Conservation (phyloP, 2,888 invertebrate species). For the Hypolimnas misippus region DNA sequence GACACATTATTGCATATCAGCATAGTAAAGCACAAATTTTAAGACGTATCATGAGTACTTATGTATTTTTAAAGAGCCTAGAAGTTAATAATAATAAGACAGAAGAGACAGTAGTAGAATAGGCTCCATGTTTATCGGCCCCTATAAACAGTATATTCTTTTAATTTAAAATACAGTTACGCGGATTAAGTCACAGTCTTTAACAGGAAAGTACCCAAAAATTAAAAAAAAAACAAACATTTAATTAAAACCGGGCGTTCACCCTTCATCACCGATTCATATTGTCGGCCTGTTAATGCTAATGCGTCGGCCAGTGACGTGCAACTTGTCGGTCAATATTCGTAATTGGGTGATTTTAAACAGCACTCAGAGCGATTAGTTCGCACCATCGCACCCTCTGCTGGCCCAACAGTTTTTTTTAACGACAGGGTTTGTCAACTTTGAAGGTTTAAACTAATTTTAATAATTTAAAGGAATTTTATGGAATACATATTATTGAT, state of each 20-base stretch:
- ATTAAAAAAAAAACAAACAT: not conserved
- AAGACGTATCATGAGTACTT: no score
- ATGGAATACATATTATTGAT: no score
- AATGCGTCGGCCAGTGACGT: conserved; percentile 41
- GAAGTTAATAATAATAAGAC: no score
- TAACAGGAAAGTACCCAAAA: not conserved
- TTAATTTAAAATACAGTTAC: no score
- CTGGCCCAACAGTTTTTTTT: conserved; percentile 25
- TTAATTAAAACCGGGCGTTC: conserved; percentile 17
- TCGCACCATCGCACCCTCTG: conserved; percentile 60
- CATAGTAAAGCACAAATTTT: no score
- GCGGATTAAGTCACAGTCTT: no score
- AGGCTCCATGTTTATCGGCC: no score
- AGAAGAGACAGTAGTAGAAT: no score
- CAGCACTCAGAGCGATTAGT: conserved; percentile 72
- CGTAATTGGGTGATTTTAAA: conserved; percentile 76
- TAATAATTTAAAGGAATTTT: no score
- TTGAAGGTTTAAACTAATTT: conserved; percentile 7
- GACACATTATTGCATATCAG: no score
- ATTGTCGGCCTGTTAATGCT: conserved; percentile 26
- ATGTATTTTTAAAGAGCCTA: no score
- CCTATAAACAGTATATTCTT: no score
- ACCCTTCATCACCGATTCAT: conserved; percentile 13
- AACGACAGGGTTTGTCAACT: conserved; percentile 54
- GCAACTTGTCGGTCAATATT: conserved; percentile 65